phyloP scores from a whole-genome alignment of 2,888 invertebrate species.

The Cheiracanthium punctorium region DNA sequence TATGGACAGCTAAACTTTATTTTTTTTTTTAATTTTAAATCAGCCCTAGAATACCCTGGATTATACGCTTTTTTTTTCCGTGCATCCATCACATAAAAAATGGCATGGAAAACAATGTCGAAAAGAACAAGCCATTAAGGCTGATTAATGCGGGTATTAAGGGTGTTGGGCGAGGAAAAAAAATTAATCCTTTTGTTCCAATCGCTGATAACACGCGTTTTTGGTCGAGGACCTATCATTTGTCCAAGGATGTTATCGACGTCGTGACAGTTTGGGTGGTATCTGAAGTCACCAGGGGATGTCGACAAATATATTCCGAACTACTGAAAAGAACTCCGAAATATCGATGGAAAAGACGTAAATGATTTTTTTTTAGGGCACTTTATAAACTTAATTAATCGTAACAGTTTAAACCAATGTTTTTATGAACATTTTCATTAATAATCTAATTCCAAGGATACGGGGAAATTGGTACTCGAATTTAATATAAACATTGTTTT shows the following conservation, averaged over 20 bases:
- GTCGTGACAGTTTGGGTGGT: conserved; percentile 57
- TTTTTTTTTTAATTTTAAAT: too few relatives aligned
- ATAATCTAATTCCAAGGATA: too few relatives aligned
- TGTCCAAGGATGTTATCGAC: conserved; percentile 61
- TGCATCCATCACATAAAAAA: neutral
- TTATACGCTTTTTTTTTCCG: neutral
- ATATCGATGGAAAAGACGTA: too few relatives aligned
- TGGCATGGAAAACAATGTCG: conserved; percentile 24
- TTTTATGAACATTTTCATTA: too few relatives aligned
- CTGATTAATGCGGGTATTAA: conserved; percentile 69
- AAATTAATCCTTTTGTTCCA: conserved; percentile 59
- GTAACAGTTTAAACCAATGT: too few relatives aligned
- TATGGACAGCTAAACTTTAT: conserved; percentile 31
- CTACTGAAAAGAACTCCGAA: too few relatives aligned
- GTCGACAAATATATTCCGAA: conserved; percentile 62
- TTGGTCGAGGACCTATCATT: conserved; percentile 46
- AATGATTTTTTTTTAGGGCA: too few relatives aligned
- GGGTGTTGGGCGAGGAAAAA: conserved; percentile 34
- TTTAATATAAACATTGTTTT: too few relatives aligned
- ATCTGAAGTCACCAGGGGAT: conserved; percentile 39
- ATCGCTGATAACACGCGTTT: conserved; percentile 65
- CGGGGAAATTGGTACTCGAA: too few relatives aligned
- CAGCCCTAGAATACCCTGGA: neutral
- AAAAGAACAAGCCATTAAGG: conserved; percentile 61
- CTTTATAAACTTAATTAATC: too few relatives aligned